Evolutionary conservation across 2,888 invertebrate genomes (phyloP).

Genomic region (Heliconius cydno): DNA sequence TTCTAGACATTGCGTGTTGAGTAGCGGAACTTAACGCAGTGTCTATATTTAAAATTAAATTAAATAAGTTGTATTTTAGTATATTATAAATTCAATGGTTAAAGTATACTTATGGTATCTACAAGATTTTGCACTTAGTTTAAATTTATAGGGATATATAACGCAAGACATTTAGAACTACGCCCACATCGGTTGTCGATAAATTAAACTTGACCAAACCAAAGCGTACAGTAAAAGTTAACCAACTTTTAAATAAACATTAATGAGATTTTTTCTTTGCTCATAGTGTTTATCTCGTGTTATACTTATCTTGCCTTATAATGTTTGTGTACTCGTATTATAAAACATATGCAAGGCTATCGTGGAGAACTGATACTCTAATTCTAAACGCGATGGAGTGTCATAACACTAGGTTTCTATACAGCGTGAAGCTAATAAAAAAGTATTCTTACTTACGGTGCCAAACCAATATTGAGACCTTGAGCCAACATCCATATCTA

Average conservation of each 20-base stretch:
- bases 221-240: background rate
- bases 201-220: background rate
- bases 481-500: too few relatives aligned
- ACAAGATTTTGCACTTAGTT: slow-evolving; percentile 13
- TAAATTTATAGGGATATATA: slow-evolving; percentile 14
- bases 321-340: too few relatives aligned
- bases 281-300: background rate
- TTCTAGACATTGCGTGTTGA: background rate
- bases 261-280: background rate
- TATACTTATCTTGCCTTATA: background rate
- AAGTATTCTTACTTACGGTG: too few relatives aligned
- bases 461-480: too few relatives aligned
- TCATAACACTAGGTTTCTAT: too few relatives aligned
- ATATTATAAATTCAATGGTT: background rate
- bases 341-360: too few relatives aligned
- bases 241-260: background rate
- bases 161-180: background rate
- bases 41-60: background rate
- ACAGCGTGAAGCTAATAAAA: too few relatives aligned
- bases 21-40: background rate
- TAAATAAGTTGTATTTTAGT: background rate
- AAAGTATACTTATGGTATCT: background rate
- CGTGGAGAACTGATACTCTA: too few relatives aligned
- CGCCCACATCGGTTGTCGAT: background rate
- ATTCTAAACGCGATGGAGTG: too few relatives aligned